Evolutionary conservation across 2,113 vertebrate species (phyloP).

Genomic region (Patagioenas fasciata): DNA sequence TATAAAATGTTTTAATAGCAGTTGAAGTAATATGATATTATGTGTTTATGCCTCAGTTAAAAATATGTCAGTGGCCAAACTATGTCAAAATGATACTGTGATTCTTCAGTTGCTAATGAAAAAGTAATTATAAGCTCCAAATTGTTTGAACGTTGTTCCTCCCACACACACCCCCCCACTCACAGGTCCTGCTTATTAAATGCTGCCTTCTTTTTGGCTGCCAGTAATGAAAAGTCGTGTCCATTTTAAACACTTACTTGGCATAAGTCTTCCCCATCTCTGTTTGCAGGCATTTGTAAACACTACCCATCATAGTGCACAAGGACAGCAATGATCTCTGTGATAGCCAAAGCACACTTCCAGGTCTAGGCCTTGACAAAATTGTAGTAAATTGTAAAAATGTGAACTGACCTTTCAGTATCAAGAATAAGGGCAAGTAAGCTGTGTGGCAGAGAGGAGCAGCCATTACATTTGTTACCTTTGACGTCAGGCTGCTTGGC

Average conservation of each 20-base stretch:
- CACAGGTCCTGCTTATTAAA: background rate
- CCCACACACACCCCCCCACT: background rate
- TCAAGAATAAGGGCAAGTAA: background rate
- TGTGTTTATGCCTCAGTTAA: conserved; percentile 9
- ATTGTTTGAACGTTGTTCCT: background rate
- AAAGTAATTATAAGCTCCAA: background rate
- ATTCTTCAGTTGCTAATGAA: background rate
- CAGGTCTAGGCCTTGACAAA: background rate
- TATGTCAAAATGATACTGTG: background rate
- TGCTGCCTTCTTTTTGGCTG: background rate
- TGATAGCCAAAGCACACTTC: background rate
- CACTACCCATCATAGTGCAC: background rate
- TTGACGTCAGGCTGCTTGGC: background rate
- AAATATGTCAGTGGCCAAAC: background rate
- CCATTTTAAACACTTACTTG: background rate
- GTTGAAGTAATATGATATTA: background rate
- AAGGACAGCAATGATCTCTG: background rate
- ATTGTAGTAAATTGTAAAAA: background rate
- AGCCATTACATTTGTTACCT: background rate
- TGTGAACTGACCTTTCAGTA: background rate
- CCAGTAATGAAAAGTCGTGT: background rate
- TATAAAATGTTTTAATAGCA: background rate
- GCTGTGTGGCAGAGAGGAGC: background rate
- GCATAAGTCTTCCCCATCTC: background rate
- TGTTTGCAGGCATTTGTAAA: background rate